Evolutionary conservation across 2,888 invertebrate species (phyloP), one percentile per base, ranked within the genome.

Genomic region (Taphrorychus bicolor): DNA sequence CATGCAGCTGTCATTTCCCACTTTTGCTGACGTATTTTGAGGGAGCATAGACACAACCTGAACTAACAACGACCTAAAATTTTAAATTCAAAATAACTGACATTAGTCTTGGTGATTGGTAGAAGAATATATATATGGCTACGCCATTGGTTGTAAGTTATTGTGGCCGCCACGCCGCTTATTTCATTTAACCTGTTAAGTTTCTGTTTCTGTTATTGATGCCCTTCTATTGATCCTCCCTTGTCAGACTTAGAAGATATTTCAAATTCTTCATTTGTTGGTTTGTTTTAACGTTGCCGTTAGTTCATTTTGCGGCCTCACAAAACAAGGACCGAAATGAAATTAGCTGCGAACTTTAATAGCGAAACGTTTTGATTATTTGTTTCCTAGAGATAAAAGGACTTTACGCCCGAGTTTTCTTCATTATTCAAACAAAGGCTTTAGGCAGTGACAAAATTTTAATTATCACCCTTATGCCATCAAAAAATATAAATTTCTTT

Each of bases 181-280:
- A 70, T 70, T 66, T 70, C 66, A 66, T 70, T 70, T 66, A 66
- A 70, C 64, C 70, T 70, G 70, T 62, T 70, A 66, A 70, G 70
- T 66, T 69, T 54, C 65, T 66, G 66, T 70, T 66, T 63, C 70
- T 62, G 70, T 70, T 70, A 70, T 70, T 70, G 69, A 70, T 70
- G 69, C 62, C 49, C 56, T 41, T 22, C 52, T 70, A 70, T 70
- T 66, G 70, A 70, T 70, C 66, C 62, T 66, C 59, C 42, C 54
- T 66, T 70, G 70, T 70, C 70, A 70, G 70, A 66, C 66, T 70
- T 66, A 32, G 62, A 66, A 66, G 66, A 66, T 70, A 70, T 70
- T 70, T 70, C 70, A 70, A 70, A 70, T 70, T 66, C 70, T 70
- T 66, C 62, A 63, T 63, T 70, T 66, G 70, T 66, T 69, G 69